A percentile compares a stretch with the other conserved stretches of the same genome.
These are phyloP conservation scores for Hassar affinis DNA, from an alignment of 2,113 vertebrate genomes.

Conservation along the genomic window DNA sequence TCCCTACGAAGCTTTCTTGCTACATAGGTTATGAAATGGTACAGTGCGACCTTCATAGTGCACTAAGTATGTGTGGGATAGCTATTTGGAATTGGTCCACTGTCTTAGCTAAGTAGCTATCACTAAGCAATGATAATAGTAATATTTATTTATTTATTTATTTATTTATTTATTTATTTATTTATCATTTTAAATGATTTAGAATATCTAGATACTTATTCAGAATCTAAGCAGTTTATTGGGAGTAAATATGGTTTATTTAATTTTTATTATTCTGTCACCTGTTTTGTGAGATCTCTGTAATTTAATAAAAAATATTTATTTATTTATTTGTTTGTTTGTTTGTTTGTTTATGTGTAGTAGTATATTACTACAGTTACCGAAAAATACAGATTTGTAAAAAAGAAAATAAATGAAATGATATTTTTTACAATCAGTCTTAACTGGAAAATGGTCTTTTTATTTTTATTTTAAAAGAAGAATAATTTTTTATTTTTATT, in stretches of 20 bases:
- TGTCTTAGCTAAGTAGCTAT: neutral
- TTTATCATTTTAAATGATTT: neutral
- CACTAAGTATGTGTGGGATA: neutral
- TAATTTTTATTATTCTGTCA: neutral
- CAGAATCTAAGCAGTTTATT: neutral
- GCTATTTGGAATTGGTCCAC: neutral
- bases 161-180: neutral
- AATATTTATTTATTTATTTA: neutral
- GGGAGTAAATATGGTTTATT: neutral
- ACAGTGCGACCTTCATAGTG: neutral
- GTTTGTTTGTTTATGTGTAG: neutral
- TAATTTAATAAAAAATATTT: neutral
- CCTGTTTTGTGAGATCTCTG: neutral
- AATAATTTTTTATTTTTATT: no score
- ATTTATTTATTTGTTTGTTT: no score
- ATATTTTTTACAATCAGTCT: neutral
- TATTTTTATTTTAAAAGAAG: no score
- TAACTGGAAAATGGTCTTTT: neutral
- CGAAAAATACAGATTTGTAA: neutral
- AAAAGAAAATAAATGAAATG: neutral
- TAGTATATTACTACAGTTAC: neutral
- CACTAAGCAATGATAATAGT: neutral
- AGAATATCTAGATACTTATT: neutral
- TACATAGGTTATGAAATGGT: neutral
- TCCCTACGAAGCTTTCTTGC: neutral